Percentiles rank a stretch among this genome's conserved stretches.
These are phyloP conservation scores for Trididemnum miniatum DNA, from an alignment of 23 tunicate species.

Conservation along the genomic window DNA sequence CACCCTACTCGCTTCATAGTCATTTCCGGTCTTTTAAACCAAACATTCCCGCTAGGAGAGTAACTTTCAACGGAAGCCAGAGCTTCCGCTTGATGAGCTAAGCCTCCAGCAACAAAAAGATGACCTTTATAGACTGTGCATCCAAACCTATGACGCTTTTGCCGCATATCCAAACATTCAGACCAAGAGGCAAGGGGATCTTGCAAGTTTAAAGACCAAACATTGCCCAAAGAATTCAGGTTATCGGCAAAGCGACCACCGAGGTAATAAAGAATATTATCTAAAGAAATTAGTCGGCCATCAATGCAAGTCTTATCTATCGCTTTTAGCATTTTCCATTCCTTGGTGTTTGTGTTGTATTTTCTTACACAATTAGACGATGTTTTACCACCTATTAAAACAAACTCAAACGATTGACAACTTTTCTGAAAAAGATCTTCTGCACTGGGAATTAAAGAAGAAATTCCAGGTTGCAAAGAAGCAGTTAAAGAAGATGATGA, in stretches of 20 bases:
- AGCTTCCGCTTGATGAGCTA: background rate
- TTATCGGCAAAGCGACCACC: background rate
- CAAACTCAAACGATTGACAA: background rate
- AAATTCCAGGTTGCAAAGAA: background rate
- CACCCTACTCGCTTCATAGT: background rate
- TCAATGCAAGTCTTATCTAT: background rate
- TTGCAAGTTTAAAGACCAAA: background rate
- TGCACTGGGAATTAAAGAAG: no score
- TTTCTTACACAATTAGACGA: background rate
- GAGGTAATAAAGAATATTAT: background rate
- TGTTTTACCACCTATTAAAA: conserved; percentile 7
- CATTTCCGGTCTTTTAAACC: background rate
- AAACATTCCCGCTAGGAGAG: background rate
- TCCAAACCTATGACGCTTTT: conserved; percentile 9
- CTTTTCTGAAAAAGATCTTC: no score
- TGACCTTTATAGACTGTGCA: background rate
- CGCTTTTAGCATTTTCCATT: background rate
- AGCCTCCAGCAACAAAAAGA: background rate
- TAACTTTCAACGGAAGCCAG: conserved; percentile 9
- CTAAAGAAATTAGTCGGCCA: background rate
- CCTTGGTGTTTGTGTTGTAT: background rate
- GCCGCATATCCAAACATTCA: background rate
- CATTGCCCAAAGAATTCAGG: background rate
- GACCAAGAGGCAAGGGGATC: background rate
- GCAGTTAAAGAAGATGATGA: no score